These are phyloP conservation scores for Coelopa pilipes DNA, from an alignment of 2,888 invertebrate species.

Conservation along the genomic window DNA sequence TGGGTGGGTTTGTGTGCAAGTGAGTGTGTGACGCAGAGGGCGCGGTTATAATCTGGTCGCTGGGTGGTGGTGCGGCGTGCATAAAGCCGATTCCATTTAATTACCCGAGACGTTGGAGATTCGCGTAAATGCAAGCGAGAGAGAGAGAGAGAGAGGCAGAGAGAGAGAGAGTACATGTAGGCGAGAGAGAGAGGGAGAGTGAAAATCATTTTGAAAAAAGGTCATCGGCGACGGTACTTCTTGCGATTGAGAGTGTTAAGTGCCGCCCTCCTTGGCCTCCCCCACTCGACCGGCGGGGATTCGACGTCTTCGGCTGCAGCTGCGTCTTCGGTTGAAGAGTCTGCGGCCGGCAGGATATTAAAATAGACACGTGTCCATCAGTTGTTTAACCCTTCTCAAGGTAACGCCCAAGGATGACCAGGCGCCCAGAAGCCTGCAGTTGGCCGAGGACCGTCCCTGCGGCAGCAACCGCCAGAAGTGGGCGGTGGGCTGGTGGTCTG, in stretches of 20 bases:
- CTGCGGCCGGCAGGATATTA: conserved; percentile 43
- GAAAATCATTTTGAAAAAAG: too few relatives aligned
- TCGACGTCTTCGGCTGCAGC: conserved; percentile 33
- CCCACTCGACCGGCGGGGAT: conserved; percentile 16
- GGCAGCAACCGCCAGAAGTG: neutral
- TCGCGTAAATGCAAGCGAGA: too few relatives aligned
- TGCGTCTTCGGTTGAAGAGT: conserved; percentile 1
- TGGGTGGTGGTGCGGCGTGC: neutral
- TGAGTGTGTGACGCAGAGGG: neutral
- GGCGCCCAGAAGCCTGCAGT: conserved; percentile 54
- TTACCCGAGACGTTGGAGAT: neutral
- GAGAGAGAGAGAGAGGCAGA: too few relatives aligned
- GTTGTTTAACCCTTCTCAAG: conserved; percentile 67
- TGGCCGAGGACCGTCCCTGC: neutral
- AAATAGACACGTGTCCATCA: conserved; percentile 66
- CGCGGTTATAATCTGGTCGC: neutral
- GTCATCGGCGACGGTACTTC: too few relatives aligned
- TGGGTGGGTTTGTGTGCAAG: neutral
- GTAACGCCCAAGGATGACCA: conserved; percentile 67
- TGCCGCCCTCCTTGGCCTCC: conserved; percentile 4
- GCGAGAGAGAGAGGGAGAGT: too few relatives aligned
- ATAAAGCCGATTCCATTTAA: neutral
- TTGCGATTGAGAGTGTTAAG: neutral
- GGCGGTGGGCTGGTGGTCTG: neutral
- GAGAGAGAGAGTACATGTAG: too few relatives aligned